Base-by-base conservation (phyloP, 2,113 vertebrate genomes). In the Aplodontia rufa region DNA sequence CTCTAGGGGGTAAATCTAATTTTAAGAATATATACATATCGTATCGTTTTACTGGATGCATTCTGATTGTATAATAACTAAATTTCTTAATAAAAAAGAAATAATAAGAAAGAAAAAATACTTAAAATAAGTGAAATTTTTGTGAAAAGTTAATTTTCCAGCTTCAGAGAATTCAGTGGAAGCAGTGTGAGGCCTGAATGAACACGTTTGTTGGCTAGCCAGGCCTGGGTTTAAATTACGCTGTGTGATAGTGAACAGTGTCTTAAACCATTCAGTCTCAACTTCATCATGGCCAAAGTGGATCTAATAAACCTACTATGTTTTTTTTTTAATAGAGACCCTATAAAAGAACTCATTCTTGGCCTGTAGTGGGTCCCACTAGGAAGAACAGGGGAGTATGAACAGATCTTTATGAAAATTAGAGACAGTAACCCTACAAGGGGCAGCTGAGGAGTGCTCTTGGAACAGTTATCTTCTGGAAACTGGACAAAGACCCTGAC, bases 141-240 rank as follows among this genome's bases (percentile, higher is more conserved):
- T 88, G 40, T 37, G 53, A 53, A 62, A 90, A 92, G 42, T 86
- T 28, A 58, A 53, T 95, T 80, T 90, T 90, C 49, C 37, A 62
- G 14, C 32, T 86, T 11, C 49, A 17, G 35, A 35, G 72, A 62
- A 19, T 62, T 69, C 22, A 74, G 3, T 14, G 8, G 8, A 55
- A 78, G 49, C 60, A 28, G 28, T 16, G 22, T 68, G 30, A 62
- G 5, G 17, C 37, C 19, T 51, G 40, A 45, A 64, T 72, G 55
- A 42, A 22, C 22, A 11, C 1, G 12, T 62, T 32, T 40, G 78
- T 28, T 42, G 30, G 5, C 22, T 58, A 16, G 35, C 37, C 7
- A 17, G 49, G 62, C n/a, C 51, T 90, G 71, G 9, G 9, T 71
- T 53, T 71, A 30, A 69, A 62, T 76, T 42, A 87, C 82, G 66